Base-by-base conservation (phyloP, 2,888 invertebrate species). In the Microplitis manilae region DNA sequence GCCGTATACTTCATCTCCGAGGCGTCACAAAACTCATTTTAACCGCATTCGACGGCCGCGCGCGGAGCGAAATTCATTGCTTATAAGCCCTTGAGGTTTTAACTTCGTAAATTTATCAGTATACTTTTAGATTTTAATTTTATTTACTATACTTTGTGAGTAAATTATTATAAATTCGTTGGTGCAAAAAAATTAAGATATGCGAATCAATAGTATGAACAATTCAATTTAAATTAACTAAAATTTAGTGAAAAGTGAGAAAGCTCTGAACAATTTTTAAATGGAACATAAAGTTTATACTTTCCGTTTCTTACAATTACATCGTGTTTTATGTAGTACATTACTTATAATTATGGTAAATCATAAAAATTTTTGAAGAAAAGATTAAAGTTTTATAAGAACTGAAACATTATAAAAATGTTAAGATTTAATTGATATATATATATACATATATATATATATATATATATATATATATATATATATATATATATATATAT, bases 41-140 rank as follows among this genome's bases (percentile, higher is more conserved):
- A 69, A 70, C 75, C 72, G 79, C 85, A 86, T 80, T 86, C 85
- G 84, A 78, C 83, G 83, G 81, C 81, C 83, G 84, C 83, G 81
- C 84, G 86, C 83, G 84, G 79, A 62, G 77, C 79, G 77, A 81
- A 60, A 60, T 13, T 50, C 81, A 91, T 30, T 30, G 30, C 30
- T 30, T 30, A 30, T 4, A 30, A 30, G 90, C 85, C 93, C 93
- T 88, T 92, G 92, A 84, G 90, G 92, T 93, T 82, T 91, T 94
- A 81, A 13, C 39, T 40, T 15, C 5, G 17, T n/a, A 2, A 59
- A 59, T n/a, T 59, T 13, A n/a, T 59, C 59, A 59, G 59, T 59
- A 59, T 6, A n/a, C 9, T 59, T 13, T 13, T 59, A n/a, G 30
- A 30, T 30, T 30, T 30, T 30, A 30, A 30, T 30, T 30, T 30